These are phyloP conservation scores for Geopemphigus sp. DNA, from an alignment of 1,140 invertebrate species.

Conservation along the genomic window DNA sequence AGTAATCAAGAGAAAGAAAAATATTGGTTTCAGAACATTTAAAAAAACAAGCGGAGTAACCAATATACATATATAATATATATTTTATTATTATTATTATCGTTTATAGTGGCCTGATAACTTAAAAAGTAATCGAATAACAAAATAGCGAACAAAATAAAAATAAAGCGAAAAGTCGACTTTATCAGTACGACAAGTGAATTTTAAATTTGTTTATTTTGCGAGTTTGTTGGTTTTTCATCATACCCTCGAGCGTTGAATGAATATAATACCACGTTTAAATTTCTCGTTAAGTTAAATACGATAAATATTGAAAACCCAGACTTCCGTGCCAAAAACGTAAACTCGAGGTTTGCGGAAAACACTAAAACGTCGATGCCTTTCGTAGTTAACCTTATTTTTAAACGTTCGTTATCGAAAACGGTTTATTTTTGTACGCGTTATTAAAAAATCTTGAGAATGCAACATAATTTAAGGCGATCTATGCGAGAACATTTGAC, in stretches of 20 bases:
- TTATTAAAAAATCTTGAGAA: too few relatives aligned
- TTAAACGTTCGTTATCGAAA: too few relatives aligned
- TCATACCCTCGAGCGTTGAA: neutral
- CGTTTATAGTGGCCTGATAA: neutral
- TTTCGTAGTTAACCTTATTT: too few relatives aligned
- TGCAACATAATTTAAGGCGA: too few relatives aligned
- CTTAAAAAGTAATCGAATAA: neutral
- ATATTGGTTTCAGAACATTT: neutral
- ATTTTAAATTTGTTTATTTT: conserved; percentile 35
- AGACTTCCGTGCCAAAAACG: neutral
- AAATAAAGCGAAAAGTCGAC: neutral
- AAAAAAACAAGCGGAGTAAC: neutral
- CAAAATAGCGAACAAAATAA: neutral
- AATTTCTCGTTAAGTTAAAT: neutral
- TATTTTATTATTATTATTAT: conserved; percentile 3
- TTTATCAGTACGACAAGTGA: neutral
- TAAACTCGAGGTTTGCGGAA: neutral
- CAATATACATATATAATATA: neutral
- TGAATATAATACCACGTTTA: neutral
- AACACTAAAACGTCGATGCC: neutral
- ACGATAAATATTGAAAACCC: conserved; percentile 2
- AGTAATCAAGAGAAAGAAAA: conserved; percentile 1
- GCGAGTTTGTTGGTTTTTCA: conserved; percentile 20
- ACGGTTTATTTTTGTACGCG: too few relatives aligned
- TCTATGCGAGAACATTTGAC: too few relatives aligned